Evolutionary conservation across 2,113 vertebrate species (phyloP), one percentile per base, ranked within the genome.

Genomic region (Isichthys henryi): DNA sequence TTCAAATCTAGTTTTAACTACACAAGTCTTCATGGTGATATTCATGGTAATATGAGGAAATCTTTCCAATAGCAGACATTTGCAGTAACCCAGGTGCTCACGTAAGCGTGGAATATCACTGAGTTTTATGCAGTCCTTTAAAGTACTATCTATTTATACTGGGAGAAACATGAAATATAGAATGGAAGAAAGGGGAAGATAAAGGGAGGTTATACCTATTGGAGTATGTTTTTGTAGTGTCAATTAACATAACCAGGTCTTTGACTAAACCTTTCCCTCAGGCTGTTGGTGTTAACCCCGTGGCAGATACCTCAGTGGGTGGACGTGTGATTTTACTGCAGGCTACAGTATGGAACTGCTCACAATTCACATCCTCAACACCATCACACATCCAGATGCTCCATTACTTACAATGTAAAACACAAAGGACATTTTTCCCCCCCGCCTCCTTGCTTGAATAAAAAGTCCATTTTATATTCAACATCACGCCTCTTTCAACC

Each of bases 401-500:
- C 82, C 23, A 23, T 84, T 23, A 45, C 82, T 84, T 45, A 31
- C 62, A 70, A 70, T 70, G 62, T 70, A 70, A 70, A 70, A 27
- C 62, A 43, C n/a, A 70, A 80, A 39, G 74, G 35, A 43, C 35
- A 19, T 43, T 17, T 39, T 19, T 17, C 10, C 27, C 66, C 27
- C 74, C 74, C 43, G 74, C 62, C n/a, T 70, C 62, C 74, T 77
- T 77, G 74, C 31, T 77, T 77, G 74, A 80, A 80, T 86, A 86
- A 86, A 50, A 86, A 49, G 17, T 48, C 82, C 6, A 19, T 84
- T 84, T 86, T 13, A 86, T 50, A 86, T 48, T 49, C 83, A 86
- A 10, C 10, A 15, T 48, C 45, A 48, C 46, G n/a, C n/a, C 83
- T 15, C 11, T 10, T 86, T 86, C 23, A 86, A 86, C 27, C 11